These are phyloP conservation scores for Cynoglossus semilaevis DNA, from an alignment of 2,113 vertebrate genomes.

Conservation along the genomic window DNA sequence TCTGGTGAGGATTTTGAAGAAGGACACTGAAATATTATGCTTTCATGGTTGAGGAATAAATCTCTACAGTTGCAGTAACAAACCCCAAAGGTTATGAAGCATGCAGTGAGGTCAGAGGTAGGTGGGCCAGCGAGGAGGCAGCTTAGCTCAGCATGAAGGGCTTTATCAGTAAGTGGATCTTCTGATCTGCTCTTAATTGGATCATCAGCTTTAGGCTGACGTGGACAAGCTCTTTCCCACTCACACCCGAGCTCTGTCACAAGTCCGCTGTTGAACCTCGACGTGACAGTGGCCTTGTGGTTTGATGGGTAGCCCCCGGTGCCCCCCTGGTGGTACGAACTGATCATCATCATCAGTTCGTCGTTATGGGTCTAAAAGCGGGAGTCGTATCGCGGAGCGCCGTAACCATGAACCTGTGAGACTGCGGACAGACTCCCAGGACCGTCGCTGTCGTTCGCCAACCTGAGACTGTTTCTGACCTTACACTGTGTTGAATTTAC, in stretches of 20 bases:
- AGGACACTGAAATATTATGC: too few relatives aligned
- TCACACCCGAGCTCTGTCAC: constrained; percentile 45
- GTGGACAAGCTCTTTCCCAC: constrained; percentile 71
- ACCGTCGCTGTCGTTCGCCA: too few relatives aligned
- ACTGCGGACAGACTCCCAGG: constrained; percentile 1
- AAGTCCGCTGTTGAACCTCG: constrained; percentile 1
- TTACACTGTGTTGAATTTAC: neutral
- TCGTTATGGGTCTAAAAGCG: constrained; percentile 75
- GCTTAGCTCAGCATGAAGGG: constrained; percentile 74
- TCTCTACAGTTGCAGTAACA: too few relatives aligned
- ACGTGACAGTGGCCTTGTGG: constrained; percentile 27
- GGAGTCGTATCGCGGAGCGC: constrained; percentile 42
- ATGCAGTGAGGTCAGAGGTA: neutral
- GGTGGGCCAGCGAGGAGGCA: constrained; percentile 35
- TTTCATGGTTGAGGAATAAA: too few relatives aligned
- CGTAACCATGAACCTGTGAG: constrained; percentile 21
- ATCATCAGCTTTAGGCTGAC: constrained; percentile 85
- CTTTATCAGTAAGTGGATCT: constrained; percentile 76
- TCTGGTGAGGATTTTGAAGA: too few relatives aligned
- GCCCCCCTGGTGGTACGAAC: constrained; percentile 44
- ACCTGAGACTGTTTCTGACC: neutral
- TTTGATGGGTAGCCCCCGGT: constrained; percentile 44
- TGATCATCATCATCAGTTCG: constrained; percentile 39
- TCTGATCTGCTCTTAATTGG: constrained; percentile 84
- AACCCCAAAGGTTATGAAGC: neutral